Base-by-base conservation (phyloP, 2,113 vertebrate genomes). In the Leptodactylus fuscus region DNA sequence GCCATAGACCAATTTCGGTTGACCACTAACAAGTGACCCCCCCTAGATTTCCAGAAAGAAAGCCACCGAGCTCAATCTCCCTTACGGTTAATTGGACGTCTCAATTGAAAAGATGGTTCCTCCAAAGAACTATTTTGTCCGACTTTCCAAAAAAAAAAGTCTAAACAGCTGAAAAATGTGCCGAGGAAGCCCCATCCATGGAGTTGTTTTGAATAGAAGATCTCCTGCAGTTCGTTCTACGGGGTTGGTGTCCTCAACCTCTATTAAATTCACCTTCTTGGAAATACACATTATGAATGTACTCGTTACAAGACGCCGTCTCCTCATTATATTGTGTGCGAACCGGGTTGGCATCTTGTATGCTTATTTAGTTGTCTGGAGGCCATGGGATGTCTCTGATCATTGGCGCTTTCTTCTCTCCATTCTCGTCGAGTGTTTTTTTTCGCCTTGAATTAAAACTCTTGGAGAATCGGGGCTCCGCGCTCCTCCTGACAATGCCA, bases 401-500 rank as follows among this genome's bases (percentile, higher is more conserved):
- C 62, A 70, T 24, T 51, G 49, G 18, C 8, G 29, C 32, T 82
- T 27, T 22, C n/a, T 48, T 81, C 46, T 44, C 15, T 67, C 20
- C 36, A 10, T 67, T 41, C 41, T 49, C 27, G 3, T 70, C 34
- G 51, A n/a, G 5, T 16, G 34, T 41, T 58, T 34, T 41, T 58
- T 34, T 55, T 82, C 24, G 34, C n/a, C 24, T 48, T 38, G 67
- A 41, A 82, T 16, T 55, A 29, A 73, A 82, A 24, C n/a, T 69
- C 46, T 44, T 55, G 20, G 34, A 70, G 62, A 71, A 82, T 51
- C 32, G 9, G 32, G 1, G 5, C 29, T 27, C 34, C 41, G 12
- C 11, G 27, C 73, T 46, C 7, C 44, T 49, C 65, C 32, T 55
- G 48, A 82, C 81, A 82, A 73, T 73, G 81, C 46, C 4, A 18